Evolutionary conservation across 1,140 invertebrate genomes (phyloP).

Genomic region (Helicoverpa armigera): DNA sequence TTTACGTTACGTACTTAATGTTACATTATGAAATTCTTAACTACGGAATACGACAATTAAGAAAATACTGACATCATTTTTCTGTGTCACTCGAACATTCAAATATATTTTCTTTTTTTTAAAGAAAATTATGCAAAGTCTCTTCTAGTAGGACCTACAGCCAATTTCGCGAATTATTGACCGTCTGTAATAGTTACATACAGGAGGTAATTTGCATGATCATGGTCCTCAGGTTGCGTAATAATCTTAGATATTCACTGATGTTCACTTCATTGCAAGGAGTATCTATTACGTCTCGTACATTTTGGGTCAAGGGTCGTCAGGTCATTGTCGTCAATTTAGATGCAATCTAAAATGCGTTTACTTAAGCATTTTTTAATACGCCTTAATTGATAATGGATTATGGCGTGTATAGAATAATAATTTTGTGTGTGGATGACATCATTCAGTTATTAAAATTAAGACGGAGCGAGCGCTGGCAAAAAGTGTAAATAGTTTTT

Average conservation of each 20-base stretch:
- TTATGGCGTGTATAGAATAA: conserved; percentile 6
- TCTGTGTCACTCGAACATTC: too few relatives aligned
- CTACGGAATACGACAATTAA: too few relatives aligned
- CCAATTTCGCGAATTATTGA: background rate
- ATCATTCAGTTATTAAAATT: conserved; percentile 34
- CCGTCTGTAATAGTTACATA: background rate
- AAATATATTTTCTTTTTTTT: background rate
- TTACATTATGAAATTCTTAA: conserved; percentile 17
- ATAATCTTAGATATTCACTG: background rate
- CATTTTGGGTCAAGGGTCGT: conserved; percentile 23
- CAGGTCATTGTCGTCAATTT: conserved; percentile 18
- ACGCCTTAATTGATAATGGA: conserved; percentile 17
- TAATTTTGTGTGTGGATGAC: conserved; percentile 17
- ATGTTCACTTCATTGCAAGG: background rate
- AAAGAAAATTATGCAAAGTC: background rate
- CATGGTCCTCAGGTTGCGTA: background rate
- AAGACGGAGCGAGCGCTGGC: background rate
- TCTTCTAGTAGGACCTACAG: background rate
- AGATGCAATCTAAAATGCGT: conserved; percentile 22
- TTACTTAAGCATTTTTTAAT: conserved; percentile 27
- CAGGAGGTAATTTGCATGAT: conserved; percentile 17
- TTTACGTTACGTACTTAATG: conserved; percentile 11
- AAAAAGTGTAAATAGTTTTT: conserved; percentile 39
- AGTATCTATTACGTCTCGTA: background rate
- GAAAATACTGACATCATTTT: too few relatives aligned